Evolutionary conservation across 2,797 vertebrate species (phyloP).

Genomic region (Siniperca undulata): DNA sequence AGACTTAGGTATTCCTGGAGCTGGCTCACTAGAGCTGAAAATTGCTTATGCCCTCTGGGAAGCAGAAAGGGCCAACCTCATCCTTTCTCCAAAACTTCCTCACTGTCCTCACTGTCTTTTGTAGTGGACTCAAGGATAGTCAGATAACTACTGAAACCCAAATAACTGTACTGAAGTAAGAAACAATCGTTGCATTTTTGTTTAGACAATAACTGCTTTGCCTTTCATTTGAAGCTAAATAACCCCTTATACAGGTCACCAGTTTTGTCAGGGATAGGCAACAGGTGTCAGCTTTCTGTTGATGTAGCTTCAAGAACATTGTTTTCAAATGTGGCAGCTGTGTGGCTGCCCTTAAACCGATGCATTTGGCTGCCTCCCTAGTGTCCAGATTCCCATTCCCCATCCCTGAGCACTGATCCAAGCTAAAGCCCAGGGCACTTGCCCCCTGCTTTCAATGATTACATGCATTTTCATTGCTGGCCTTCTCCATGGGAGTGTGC

Average conservation of each 20-base stretch:
- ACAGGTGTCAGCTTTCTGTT: constrained; percentile 23
- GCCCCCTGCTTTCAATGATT: constrained; percentile 68
- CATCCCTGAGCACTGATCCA: constrained; percentile 67
- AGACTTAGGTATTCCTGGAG: constrained; percentile 76
- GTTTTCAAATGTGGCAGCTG: constrained; percentile 37
- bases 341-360: constrained; percentile 29
- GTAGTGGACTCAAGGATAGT: constrained; percentile 24
- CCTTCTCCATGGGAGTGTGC: constrained; percentile 49
- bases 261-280: constrained; percentile 35
- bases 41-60: constrained; percentile 83
- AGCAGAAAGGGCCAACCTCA: constrained; percentile 58
- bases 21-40: constrained; percentile 87
- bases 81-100: constrained; percentile 48
- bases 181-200: constrained; percentile 6
- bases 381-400: constrained; percentile 60
- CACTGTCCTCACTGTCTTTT: constrained; percentile 47
- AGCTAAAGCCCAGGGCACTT: constrained; percentile 66
- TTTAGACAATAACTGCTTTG: background rate
- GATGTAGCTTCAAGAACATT: constrained; percentile 1
- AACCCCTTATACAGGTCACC: constrained; percentile 10
- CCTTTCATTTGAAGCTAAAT: constrained; percentile 33
- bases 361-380: constrained; percentile 52
- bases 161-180: background rate
- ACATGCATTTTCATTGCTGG: constrained; percentile 70
- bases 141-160: constrained; percentile 25